Base-by-base conservation (phyloP, 2,888 invertebrate genomes). In the Drosophila anomalata region DNA sequence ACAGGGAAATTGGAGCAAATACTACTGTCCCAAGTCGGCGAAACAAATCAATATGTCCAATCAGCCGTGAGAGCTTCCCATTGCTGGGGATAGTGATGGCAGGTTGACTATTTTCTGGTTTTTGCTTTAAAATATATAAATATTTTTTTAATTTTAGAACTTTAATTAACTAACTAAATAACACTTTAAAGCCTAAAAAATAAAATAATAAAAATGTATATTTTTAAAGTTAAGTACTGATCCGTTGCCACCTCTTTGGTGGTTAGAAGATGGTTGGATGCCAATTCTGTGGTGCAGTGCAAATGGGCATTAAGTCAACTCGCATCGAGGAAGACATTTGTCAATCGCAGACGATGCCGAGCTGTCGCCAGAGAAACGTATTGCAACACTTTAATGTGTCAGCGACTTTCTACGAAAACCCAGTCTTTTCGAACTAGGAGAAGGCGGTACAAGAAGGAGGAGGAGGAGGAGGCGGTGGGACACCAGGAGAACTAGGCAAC, bases 381-480 rank as follows among this genome's bases (percentile, higher is more conserved):
- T 77, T 73, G 74, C 77, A 77, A 78, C 79, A 79, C 78, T 78
- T 87, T 81, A 83, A 83, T 81, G 78, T 82, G 86, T 75, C 83
- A 86, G 75, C 77, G 76, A 89, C 88, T 88, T 88, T 88, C 88
- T 88, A 89, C 78, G 89, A 88, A 83, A 77, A 81, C 51, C 58
- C 48, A 60, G 65, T 65, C 58, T 52, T 60, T 51, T 51, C 53
- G 17, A 9, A 33, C 33, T 33, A 56, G 50, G 33, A 57, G 11
- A 17, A 17, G 20, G 42, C 9, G 52, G 12, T 39, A 52, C 17
- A 14, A 11, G 11, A 36, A 17, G 66, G 57, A 69, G 46, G 29
- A 56, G 50, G 24, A n/a, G 52, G 39, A 41, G 57, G 39, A 17
- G 44, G 48, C 54, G 24, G 44, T 20, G 41, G 41, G 14, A 20